Percentiles rank a stretch among this genome's conserved stretches.
Conservation (phyloP, 2,113 vertebrate genomes). For the Edolisoma coerulescens region DNA sequence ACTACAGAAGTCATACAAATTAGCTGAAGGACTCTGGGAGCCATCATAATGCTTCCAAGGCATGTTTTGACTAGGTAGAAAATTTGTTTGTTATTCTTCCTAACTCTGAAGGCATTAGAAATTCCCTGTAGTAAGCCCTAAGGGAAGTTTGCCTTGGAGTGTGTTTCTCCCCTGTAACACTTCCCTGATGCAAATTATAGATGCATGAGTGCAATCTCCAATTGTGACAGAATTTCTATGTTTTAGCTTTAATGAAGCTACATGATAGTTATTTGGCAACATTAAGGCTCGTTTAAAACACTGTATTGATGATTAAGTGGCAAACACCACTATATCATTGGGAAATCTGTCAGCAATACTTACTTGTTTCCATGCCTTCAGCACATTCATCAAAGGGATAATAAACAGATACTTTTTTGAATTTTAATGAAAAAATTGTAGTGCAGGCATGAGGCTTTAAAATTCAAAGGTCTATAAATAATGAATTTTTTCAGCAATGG, state of each 20-base stretch:
- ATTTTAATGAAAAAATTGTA: conserved; percentile 41
- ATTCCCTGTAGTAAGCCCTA: neutral
- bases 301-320: conserved; percentile 25
- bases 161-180: neutral
- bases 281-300: conserved; percentile 9
- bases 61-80: neutral
- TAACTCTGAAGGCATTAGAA: neutral
- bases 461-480: conserved; percentile 57
- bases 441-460: conserved; percentile 8
- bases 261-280: conserved; percentile 6
- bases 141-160: conserved; percentile 1
- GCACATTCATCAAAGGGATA: conserved; percentile 43
- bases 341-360: neutral
- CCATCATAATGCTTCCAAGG: neutral
- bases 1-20: neutral
- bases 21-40: neutral
- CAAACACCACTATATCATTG: neutral
- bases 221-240: neutral
- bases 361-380: conserved; percentile 16
- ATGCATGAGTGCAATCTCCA: neutral
- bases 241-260: conserved; percentile 30
- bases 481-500: conserved; percentile 37
- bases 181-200: neutral
- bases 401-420: conserved; percentile 31
- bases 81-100: neutral